A percentile compares a stretch with the other conserved stretches of the same genome.
Conservation (phyloP, 2,797 vertebrate genomes). For the Liasis olivaceus region DNA sequence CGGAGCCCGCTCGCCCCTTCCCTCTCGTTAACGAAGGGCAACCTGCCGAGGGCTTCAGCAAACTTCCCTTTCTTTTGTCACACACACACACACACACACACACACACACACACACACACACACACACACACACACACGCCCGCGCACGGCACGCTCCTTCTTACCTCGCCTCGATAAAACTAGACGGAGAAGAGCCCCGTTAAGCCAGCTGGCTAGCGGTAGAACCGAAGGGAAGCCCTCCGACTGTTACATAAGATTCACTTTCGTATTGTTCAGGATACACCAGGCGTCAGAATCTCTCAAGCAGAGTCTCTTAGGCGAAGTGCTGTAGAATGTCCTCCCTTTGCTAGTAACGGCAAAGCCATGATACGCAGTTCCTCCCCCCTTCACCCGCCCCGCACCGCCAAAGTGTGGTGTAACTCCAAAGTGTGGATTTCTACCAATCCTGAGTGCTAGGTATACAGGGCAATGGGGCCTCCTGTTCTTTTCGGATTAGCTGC, state of each 20-base stretch:
- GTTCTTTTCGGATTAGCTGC: background rate
- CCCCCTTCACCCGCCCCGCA: background rate
- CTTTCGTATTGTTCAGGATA: background rate
- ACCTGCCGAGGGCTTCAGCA: background rate
- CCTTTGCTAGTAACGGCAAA: background rate
- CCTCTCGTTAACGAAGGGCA: background rate
- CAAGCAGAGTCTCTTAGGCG: background rate
- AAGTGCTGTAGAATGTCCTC: background rate
- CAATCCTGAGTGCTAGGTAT: background rate
- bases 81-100: no score
- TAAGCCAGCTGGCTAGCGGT: no score
- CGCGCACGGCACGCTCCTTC: no score
- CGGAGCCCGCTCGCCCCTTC: background rate
- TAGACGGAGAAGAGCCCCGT: no score
- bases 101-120: no score
- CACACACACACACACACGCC: no score
- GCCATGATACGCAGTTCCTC: background rate
- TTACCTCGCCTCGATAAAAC: background rate
- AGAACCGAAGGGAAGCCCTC: background rate
- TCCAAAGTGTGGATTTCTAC: background rate
- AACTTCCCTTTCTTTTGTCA: background rate
- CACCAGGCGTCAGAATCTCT: background rate
- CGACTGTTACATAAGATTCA: background rate
- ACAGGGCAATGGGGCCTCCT: background rate
- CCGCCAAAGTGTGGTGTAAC: background rate